These are phyloP conservation scores for Terrapene triunguis DNA, from an alignment of 2,113 vertebrate species.

Conservation along the genomic window DNA sequence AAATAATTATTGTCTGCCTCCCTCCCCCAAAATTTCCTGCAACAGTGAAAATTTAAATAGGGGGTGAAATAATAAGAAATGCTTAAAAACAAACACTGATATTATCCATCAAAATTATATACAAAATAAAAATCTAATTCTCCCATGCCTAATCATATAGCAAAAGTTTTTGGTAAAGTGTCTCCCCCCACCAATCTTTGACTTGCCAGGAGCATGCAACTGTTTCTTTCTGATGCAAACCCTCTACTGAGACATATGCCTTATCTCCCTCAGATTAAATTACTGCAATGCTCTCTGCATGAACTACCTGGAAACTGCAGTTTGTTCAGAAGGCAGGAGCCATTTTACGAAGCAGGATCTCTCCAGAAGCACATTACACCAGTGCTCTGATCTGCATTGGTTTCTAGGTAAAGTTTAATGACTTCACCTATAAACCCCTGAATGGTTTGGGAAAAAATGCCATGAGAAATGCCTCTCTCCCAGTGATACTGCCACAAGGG, in stretches of 20 bases:
- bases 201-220: rapidly evolving
- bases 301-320: background rate
- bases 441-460: background rate
- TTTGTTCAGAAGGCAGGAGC: rapidly evolving
- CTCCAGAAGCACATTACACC: rapidly evolving
- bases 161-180: background rate
- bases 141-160: rapidly evolving
- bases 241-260: background rate
- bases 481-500: no score
- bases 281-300: rapidly evolving
- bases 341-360: rapidly evolving
- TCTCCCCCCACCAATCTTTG: background rate
- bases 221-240: background rate
- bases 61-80: background rate
- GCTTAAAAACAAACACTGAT: background rate
- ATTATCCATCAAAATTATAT: background rate
- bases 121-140: background rate
- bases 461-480: background rate
- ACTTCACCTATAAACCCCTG: background rate
- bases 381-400: background rate
- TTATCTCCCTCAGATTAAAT: background rate
- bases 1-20: background rate
- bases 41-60: no score
- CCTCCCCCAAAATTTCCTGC: background rate
- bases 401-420: background rate